Evolutionary conservation across 1,140 invertebrate species (phyloP).

Genomic region (Venustaconcha ellipsiformis): DNA sequence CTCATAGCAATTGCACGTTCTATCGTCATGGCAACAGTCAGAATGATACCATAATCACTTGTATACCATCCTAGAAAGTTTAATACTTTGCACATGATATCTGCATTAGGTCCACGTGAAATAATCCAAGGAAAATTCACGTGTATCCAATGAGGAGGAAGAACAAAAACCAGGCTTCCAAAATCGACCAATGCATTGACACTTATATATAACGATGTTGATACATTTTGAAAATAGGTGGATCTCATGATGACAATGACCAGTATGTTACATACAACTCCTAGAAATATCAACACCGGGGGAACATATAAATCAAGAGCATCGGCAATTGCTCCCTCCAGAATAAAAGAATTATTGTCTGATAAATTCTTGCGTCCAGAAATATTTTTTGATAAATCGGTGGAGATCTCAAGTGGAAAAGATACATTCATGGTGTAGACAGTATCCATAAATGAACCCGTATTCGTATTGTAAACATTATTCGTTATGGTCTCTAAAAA

Average conservation of each 20-base stretch:
- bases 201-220: conserved; percentile 57
- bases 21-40: conserved; percentile 58
- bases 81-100: conserved; percentile 52
- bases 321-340: conserved; percentile 14
- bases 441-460: too few species aligned
- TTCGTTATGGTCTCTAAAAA: too few species aligned
- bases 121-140: conserved; percentile 53
- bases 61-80: conserved; percentile 54
- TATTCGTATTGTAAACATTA: too few species aligned
- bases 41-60: conserved; percentile 55
- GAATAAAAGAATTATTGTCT: too few species aligned
- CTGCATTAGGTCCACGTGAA: conserved; percentile 31
- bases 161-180: conserved; percentile 44
- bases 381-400: too few species aligned
- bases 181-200: conserved; percentile 45
- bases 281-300: conserved; percentile 45
- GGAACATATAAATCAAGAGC: conserved; percentile 49
- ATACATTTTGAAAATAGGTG: conserved; percentile 46
- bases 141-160: conserved; percentile 54
- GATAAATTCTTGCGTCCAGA: too few species aligned
- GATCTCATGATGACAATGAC: conserved; percentile 54
- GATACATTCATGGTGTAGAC: too few species aligned
- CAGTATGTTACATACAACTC: conserved; percentile 47
- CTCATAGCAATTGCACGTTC: conserved; percentile 52
- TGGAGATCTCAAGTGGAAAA: too few species aligned